phyloP scores from a whole-genome alignment of 1,140 invertebrate genomes.

The Drosophila yakuba region DNA sequence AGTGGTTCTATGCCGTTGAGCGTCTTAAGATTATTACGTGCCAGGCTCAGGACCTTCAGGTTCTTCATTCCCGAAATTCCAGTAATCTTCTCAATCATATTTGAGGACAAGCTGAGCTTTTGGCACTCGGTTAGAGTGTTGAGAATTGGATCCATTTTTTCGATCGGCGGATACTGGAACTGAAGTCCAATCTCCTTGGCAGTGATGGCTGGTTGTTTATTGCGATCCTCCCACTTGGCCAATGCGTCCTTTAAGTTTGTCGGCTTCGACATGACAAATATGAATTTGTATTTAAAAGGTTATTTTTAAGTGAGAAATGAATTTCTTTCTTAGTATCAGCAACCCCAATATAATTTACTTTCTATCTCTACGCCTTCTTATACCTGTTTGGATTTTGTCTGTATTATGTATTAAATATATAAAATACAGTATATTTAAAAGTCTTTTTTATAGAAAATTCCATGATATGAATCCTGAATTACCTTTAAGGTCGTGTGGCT shows the following conservation, averaged over 20 bases:
- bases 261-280: conserved; percentile 62
- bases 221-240: conserved; percentile 93
- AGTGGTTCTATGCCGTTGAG: conserved; percentile 93
- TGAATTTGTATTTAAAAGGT: neutral
- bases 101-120: conserved; percentile 95
- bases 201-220: conserved; percentile 87
- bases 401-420: no score
- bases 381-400: neutral
- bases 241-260: conserved; percentile 92
- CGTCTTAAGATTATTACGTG: conserved; percentile 96
- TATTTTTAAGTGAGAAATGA: neutral
- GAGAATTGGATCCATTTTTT: conserved; percentile 92
- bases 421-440: no score
- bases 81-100: conserved; percentile 96
- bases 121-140: conserved; percentile 88
- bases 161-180: conserved; percentile 93
- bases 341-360: no score
- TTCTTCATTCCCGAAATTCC: conserved; percentile 92
- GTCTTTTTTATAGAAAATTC: neutral
- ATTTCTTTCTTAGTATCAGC: no score
- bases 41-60: conserved; percentile 93
- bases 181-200: conserved; percentile 91
- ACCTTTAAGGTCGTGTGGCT: conserved; percentile 31
- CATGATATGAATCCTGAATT: neutral
- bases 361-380: neutral